Percentiles rank a stretch among this genome's conserved stretches.
Conservation (phyloP, 2,888 invertebrate species). For the Aphrophora alni region DNA sequence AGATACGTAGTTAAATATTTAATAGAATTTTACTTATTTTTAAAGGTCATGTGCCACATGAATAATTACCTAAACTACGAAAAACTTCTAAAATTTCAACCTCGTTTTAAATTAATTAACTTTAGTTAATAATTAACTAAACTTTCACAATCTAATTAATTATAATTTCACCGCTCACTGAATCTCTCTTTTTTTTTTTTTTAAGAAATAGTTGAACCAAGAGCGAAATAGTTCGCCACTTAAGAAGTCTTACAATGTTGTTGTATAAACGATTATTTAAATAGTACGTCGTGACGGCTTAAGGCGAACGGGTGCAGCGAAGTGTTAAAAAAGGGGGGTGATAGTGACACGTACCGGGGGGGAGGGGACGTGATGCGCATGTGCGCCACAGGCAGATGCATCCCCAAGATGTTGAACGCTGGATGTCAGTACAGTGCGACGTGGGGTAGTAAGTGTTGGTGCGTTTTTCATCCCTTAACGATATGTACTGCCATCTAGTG, state of each 20-base stretch:
- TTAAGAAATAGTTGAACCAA: not conserved
- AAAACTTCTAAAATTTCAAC: too few relatives aligned
- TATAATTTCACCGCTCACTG: not conserved
- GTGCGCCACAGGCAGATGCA: not conserved
- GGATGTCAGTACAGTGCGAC: not conserved
- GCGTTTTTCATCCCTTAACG: not conserved
- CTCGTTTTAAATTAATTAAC: too few relatives aligned
- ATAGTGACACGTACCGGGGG: constrained; percentile 2
- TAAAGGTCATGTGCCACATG: too few relatives aligned
- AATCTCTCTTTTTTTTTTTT: too few relatives aligned
- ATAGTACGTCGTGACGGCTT: not conserved
- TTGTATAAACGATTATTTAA: not conserved
- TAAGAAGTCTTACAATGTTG: not conserved
- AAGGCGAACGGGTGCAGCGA: not conserved
- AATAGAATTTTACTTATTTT: too few relatives aligned
- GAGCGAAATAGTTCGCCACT: not conserved
- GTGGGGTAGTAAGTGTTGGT: not conserved
- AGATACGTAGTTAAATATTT: too few relatives aligned
- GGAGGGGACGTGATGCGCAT: not conserved
- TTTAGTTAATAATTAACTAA: not conserved
- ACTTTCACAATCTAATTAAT: not conserved
- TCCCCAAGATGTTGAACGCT: not conserved
- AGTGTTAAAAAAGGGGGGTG: not conserved
- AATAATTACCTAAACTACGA: too few relatives aligned
- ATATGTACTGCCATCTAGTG: not conserved